Evolutionary conservation across 2,888 invertebrate species (phyloP), one percentile per base, ranked within the genome.

Genomic region (Yponomeuta plumbellus): DNA sequence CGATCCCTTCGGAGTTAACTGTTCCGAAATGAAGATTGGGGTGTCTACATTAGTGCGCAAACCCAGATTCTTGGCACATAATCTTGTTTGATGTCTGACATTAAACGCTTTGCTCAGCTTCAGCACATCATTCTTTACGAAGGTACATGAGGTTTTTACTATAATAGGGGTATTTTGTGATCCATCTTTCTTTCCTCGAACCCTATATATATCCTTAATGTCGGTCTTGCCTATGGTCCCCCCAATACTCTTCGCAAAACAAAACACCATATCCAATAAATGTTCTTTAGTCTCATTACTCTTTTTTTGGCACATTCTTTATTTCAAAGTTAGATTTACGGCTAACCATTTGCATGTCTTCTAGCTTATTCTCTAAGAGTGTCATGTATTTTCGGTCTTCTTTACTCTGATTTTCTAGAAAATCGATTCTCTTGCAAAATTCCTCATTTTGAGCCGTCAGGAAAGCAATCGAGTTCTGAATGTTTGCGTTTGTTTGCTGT

Each of bases 261-360:
- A 11, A 4, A 65, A 4, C 0, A 68, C 65, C 69, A 72, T 69
- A 0, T 68, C 44, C 1, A 71, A 39, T 1, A 72, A 40, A n/a
- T 71, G 69, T 56, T 68, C 70, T 23, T 69, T 72, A 3, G 67
- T 66, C 65, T 72, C 70, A 4, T 61, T 66, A 4, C n/a, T 8
- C 11, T 4, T n/a, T 61, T 68, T 21, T 67, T 3, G 69, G 72
- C 2, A 72, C 69, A 57, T 71, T 72, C 66, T 71, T 72, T 13
- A 71, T 68, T 68, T 72, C 69, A 6, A 72, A 44, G 26, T 68
- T 67, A 0, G 64, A 22, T 66, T 71, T 72, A 0, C 70, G 26
- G 6, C 11, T 64, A 17, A 34, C 22, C 17, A 66, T 61, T 22
- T 70, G 71, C 11, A 70, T 6, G 13, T 72, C 70, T 26, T 70